These are phyloP conservation scores for Tetrapedia diversipes DNA, from an alignment of 2,888 invertebrate species.

Conservation along the genomic window DNA sequence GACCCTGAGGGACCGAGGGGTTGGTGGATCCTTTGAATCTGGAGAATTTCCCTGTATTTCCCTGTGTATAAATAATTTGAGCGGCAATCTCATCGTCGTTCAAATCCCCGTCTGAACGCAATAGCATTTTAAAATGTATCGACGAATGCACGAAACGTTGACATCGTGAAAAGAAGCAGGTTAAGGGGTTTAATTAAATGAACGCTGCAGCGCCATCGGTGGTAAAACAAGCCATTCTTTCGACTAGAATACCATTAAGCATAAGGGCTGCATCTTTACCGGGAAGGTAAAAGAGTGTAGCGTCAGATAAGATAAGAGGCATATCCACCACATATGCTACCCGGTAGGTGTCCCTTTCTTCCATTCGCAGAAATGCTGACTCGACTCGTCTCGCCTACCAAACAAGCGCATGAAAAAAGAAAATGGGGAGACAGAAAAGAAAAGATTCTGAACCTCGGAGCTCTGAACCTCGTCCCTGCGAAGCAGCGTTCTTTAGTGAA, in stretches of 20 bases:
- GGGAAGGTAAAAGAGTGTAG: conserved; percentile 4
- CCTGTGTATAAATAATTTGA: no score
- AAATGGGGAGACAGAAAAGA: not conserved
- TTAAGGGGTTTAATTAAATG: conserved; percentile 59
- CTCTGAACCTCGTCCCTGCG: not conserved
- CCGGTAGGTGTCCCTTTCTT: conserved; percentile 32
- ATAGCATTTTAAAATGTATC: not conserved
- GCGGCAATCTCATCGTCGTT: no score
- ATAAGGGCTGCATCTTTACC: conserved; percentile 24
- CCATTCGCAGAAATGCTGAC: conserved; percentile 43
- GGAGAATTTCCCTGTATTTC: no score
- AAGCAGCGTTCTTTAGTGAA: conserved; percentile 34
- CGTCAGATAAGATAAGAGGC: conserved; percentile 33
- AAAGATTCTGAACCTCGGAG: no score
- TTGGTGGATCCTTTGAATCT: no score
- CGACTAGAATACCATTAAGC: conserved; percentile 52
- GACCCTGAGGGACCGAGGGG: no score
- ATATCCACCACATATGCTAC: conserved; percentile 25
- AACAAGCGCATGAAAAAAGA: conserved; percentile 14
- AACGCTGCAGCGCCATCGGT: conserved; percentile 35
- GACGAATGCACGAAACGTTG: not conserved
- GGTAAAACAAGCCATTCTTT: conserved; percentile 55
- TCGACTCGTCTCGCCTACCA: conserved; percentile 20
- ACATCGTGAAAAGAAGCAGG: not conserved
- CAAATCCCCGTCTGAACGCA: no score